phyloP scores from a whole-genome alignment of 2,888 invertebrate species.

The Cryptus armator region DNA sequence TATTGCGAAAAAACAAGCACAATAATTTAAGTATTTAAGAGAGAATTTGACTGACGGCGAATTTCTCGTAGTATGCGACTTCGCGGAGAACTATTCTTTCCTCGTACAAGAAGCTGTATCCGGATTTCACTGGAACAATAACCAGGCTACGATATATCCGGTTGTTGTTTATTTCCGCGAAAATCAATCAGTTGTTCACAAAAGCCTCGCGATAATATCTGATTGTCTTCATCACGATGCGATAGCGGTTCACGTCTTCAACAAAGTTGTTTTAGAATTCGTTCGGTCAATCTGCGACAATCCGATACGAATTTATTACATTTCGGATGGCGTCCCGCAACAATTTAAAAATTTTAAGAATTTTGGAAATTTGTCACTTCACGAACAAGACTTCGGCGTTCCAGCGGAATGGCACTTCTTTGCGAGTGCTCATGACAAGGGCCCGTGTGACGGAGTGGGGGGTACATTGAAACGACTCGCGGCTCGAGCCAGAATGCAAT shows the following conservation, averaged over 20 bases:
- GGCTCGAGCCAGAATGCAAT: slow-evolving; percentile 59
- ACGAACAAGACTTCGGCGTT: slow-evolving; percentile 62
- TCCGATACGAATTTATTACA: slow-evolving; percentile 12
- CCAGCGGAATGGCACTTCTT: slow-evolving; percentile 65
- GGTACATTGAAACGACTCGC: slow-evolving; percentile 66
- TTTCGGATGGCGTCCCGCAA: slow-evolving; percentile 61
- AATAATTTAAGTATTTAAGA: slow-evolving; percentile 51
- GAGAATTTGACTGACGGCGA: slow-evolving; percentile 42
- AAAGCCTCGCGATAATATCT: slow-evolving; percentile 62
- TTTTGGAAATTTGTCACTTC: slow-evolving; percentile 62
- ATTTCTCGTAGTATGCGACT: slow-evolving; percentile 57
- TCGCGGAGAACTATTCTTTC: slow-evolving; percentile 57
- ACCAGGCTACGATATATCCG: slow-evolving; percentile 64
- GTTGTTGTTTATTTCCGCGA: slow-evolving; percentile 54
- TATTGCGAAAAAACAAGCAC: slow-evolving; percentile 51
- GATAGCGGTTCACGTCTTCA: no score
- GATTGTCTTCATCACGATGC: slow-evolving; percentile 58
- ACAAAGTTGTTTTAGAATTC: no score
- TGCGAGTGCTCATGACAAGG: slow-evolving; percentile 64
- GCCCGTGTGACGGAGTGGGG: slow-evolving; percentile 66
- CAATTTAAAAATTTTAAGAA: slow-evolving; percentile 66
- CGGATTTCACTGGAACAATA: slow-evolving; percentile 8
- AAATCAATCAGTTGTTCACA: slow-evolving; percentile 42
- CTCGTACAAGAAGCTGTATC: slow-evolving; percentile 52
- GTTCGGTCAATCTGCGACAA: no score